These are phyloP conservation scores for Apolygus lucorum DNA, from an alignment of 1,140 invertebrate species.

Conservation along the genomic window DNA sequence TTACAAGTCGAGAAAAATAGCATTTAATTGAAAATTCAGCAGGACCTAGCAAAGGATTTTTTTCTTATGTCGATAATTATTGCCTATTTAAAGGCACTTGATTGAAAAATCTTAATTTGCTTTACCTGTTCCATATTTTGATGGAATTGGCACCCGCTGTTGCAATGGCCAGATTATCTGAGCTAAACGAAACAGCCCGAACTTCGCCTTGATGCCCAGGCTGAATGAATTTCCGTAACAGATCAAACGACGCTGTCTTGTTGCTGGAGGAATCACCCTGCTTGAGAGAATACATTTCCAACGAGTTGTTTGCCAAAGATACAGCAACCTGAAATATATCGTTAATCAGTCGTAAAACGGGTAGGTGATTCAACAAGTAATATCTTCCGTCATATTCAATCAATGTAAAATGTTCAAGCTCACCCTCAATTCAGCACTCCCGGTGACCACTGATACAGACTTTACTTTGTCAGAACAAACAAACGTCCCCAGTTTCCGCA, in stretches of 20 bases:
- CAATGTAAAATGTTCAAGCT: too few species aligned
- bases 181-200: slow-evolving; percentile 76
- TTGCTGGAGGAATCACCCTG: slow-evolving; percentile 41
- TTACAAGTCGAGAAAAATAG: too few species aligned
- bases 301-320: slow-evolving; percentile 56
- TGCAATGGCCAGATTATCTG: slow-evolving; percentile 76
- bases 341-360: too few species aligned
- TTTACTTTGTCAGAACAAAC: slow-evolving; percentile 61
- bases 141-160: slow-evolving; percentile 77
- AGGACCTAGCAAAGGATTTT: too few species aligned
- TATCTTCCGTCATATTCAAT: too few species aligned
- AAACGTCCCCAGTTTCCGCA: slow-evolving; percentile 56
- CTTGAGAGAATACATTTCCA: slow-evolving; percentile 54
- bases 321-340: slow-evolving; percentile 43
- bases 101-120: too few species aligned
- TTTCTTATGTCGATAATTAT: too few species aligned
- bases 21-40: too few species aligned
- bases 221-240: slow-evolving; percentile 46
- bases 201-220: slow-evolving; percentile 85
- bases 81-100: too few species aligned
- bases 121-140: slow-evolving; percentile 90
- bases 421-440: slow-evolving; percentile 58
- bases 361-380: too few species aligned
- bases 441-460: slow-evolving; percentile 55
- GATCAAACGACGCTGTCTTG: slow-evolving; percentile 47